These are phyloP conservation scores for Epizoanthus illoricatus DNA, from an alignment of 92 coral and sea anemone species.

Conservation along the genomic window DNA sequence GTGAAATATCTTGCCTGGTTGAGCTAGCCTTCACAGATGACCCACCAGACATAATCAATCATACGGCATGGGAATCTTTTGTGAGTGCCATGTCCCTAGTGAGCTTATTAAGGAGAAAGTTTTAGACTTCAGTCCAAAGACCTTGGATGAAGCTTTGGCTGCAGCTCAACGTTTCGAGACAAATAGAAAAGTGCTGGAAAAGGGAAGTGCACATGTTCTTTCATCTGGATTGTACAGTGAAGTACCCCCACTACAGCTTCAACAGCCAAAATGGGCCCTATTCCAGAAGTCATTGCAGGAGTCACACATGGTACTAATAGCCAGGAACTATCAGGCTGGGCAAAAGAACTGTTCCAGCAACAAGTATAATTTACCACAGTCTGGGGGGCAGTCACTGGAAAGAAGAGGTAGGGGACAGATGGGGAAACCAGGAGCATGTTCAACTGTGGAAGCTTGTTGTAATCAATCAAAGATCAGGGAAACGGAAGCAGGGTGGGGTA, in stretches of 20 bases:
- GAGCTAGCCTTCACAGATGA: no score
- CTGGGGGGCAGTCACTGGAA: background rate
- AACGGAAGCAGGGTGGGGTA: constrained; percentile 30
- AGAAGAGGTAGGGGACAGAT: background rate
- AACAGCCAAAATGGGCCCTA: no score
- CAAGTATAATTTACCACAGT: constrained; percentile 13
- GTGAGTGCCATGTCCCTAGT: background rate
- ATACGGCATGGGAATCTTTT: no score
- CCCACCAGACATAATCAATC: no score
- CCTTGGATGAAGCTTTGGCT: no score
- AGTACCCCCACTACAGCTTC: no score
- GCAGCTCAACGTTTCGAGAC: background rate
- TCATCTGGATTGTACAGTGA: no score
- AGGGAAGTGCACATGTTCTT: no score
- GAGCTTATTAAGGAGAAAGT: no score
- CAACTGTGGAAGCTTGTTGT: constrained; percentile 21
- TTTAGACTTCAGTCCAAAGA: no score
- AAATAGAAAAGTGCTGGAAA: background rate
- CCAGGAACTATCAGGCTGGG: background rate
- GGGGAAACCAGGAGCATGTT: constrained; percentile 1
- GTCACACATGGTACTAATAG: no score
- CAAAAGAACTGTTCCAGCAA: constrained; percentile 19
- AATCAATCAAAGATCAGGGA: background rate
- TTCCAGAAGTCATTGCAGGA: no score
- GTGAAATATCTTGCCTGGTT: background rate